Percentiles rank a stretch among this genome's conserved stretches.
Conservation (phyloP, 2,797 vertebrate species). For the Setipinna tenuifilis region DNA sequence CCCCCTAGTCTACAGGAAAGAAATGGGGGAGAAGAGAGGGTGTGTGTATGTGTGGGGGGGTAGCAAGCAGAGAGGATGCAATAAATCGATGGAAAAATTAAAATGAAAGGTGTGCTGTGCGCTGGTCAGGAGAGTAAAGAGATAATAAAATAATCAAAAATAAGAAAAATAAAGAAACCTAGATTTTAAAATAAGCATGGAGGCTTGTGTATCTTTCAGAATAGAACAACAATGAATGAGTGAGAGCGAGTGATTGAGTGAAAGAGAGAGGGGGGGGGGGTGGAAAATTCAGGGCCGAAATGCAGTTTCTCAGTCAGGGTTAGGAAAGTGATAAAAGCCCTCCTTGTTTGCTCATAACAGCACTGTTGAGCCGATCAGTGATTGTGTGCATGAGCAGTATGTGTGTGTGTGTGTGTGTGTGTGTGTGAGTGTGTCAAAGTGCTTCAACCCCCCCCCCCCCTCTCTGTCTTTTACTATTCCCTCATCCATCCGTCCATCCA, state of each 20-base stretch:
- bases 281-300: slow-evolving; percentile 69
- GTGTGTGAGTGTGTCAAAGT: background rate
- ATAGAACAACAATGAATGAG: background rate
- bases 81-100: slow-evolving; percentile 50
- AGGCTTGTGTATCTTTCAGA: background rate
- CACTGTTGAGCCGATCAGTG: slow-evolving; percentile 35
- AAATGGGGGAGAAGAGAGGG: slow-evolving; percentile 20
- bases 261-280: slow-evolving; percentile 41
- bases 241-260: slow-evolving; percentile 14
- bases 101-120: slow-evolving; percentile 36
- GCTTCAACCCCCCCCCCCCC: too few species aligned
- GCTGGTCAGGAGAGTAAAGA: slow-evolving; percentile 5
- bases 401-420: background rate
- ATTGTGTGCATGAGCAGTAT: background rate
- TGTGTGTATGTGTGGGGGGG: background rate
- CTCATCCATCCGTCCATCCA: slow-evolving; percentile 27
- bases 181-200: background rate
- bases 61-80: too few species aligned
- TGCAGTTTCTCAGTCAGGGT: slow-evolving; percentile 88
- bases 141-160: background rate
- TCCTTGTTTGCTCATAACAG: slow-evolving; percentile 81
- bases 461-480: background rate
- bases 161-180: background rate
- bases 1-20: slow-evolving; percentile 57
- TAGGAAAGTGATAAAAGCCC: slow-evolving; percentile 88